Base-by-base conservation (phyloP, 2,888 invertebrate genomes). In the Linnaemya tessellans region DNA sequence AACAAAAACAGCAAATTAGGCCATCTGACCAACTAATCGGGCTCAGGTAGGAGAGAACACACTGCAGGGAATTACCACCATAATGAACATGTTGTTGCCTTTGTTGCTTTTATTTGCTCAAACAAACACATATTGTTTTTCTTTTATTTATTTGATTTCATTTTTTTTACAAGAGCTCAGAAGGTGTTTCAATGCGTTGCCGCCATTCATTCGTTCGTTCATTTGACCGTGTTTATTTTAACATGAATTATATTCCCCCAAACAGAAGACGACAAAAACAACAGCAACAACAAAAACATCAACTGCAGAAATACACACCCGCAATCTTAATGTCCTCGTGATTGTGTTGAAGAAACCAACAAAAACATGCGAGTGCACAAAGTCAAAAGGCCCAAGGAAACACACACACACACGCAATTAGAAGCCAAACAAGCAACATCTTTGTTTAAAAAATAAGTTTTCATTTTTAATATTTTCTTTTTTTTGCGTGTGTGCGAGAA, bases 81-180 rank as follows among this genome's bases (percentile, higher is more conserved):
- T 38, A 64, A 22, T 58, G 56, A 65, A 35, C 49, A 49, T 77
- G 51, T 30, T 88, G 78, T 74, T 80, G 73, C 51, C 85, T 75
- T 80, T 78, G 46, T 35, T 78, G 77, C 38, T 80, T 85, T 2
- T 30, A 30, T 30, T n/a, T 43, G 20, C 10, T 83, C 86, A 87
- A 88, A 89, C 88, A 89, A 30, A 89, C 85, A 88, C 88, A 89
- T 88, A 87, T 87, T 88, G 86, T 77, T 86, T 77, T 84, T 88
- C 87, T 58, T 68, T 65, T 83, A 18, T 60, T 70, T 56, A 41
- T 73, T 71, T 58, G 25, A 11, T 81, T 54, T 30, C 8, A n/a
- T 60, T 68, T 49, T 30, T 20, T 25, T 51, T 38, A 35, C n/a
- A 15, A 51, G 41, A 79, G 62, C 54, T 80, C 56, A 38, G 73